Evolutionary conservation across 1,140 invertebrate genomes (phyloP), one percentile per base, ranked within the genome.

Genomic region (Batillaria attramentaria): DNA sequence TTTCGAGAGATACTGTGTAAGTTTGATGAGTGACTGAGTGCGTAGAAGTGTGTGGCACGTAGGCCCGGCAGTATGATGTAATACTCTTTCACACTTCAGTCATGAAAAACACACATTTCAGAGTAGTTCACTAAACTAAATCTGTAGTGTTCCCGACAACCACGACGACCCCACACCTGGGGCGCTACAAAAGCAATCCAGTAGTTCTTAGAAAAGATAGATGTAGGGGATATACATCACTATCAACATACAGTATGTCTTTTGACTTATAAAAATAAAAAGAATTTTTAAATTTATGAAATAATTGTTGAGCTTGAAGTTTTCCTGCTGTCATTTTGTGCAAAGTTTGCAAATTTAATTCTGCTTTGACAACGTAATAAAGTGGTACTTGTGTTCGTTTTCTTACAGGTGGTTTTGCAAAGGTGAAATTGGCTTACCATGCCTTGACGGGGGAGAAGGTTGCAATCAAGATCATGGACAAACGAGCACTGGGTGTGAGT

Each of bases 401-500:
- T 70, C 41, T 84, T 86, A 74, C 79, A 92, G 92, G 95, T 77
- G 95, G 95, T 39, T 96, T 96, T 91, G 95, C 94, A 0, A 95
- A 95, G 92, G 96, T 97, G 8, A 95, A 95, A 86, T 90, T 95
- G 37, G 95, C 93, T 1, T 95, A 93, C 20, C 95, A 97, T 91
- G 83, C 94, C 18, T 89, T 95, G 4, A 96, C 95, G 57, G 94
- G 94, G 54, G 94, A 96, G 86, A 95, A 95, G 88, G 95, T 96
- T 73, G 95, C 95, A n/a, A 93, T 96, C 73, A 97, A 97, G 92
- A 95, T 96, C 43, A 95, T 97, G 93, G 94, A 96, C 81, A 97
- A 97, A 90, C 91, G 91, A 72, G 88, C 92, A 31, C 87, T 96
- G 72, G 95, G 95, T 39, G 95, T 95, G 92, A 92, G 92, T 91